Conservation (phyloP, 2,113 vertebrate genomes). For the Nothoprocta perdicaria region DNA sequence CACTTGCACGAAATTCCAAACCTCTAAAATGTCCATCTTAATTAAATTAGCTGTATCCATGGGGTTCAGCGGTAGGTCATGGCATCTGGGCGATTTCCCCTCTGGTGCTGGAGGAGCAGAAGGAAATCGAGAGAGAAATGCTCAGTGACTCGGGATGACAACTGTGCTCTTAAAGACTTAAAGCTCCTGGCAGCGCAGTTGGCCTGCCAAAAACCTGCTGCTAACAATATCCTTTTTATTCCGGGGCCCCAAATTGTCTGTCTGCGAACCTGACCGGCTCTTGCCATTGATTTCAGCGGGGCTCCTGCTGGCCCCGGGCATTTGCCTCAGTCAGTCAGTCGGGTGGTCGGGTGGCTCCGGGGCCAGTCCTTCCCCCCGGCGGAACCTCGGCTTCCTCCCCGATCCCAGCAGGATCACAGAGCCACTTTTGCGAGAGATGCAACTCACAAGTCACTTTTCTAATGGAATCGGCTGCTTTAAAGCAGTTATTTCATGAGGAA, state of each 20-base stretch:
- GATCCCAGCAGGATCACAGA: neutral
- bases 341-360: neutral
- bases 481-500: slow-evolving; percentile 47
- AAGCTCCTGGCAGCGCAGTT: slow-evolving; percentile 63
- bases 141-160: slow-evolving; percentile 62
- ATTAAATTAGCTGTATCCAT: slow-evolving; percentile 39
- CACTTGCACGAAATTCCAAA: neutral
- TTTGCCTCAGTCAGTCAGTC: slow-evolving; percentile 22
- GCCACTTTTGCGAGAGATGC: neutral
- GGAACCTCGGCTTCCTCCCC: neutral
- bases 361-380: neutral
- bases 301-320: slow-evolving; percentile 29
- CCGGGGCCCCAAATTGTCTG: slow-evolving; percentile 4
- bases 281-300: slow-evolving; percentile 14
- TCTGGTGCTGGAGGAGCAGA: slow-evolving; percentile 22
- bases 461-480: neutral
- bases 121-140: slow-evolving; percentile 58
- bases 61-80: slow-evolving; percentile 45
- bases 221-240: slow-evolving; percentile 71
- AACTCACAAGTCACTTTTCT: slow-evolving; percentile 2
- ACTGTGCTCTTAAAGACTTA: slow-evolving; percentile 48
- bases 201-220: slow-evolving; percentile 51
- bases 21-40: slow-evolving; percentile 46
- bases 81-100: slow-evolving; percentile 42
- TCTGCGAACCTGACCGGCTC: slow-evolving; percentile 47